Percentiles rank a stretch among this genome's conserved stretches.
Evolutionary conservation across 2,888 invertebrate species (phyloP).

Genomic region (Amblyjoppa proteus): DNA sequence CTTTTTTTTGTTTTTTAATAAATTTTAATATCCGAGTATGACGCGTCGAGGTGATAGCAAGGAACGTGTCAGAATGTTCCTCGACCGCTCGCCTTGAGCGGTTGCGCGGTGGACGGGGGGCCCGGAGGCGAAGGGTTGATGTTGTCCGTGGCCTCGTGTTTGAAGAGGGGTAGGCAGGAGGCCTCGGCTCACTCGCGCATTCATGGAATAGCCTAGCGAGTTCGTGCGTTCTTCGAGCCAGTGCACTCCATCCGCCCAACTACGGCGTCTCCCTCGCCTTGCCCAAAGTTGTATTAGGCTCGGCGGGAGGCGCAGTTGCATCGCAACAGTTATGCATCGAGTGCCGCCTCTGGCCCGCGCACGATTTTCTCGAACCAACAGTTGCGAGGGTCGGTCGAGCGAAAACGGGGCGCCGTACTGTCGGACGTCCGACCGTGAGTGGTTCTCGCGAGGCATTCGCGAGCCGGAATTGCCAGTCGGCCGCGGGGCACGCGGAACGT

Average conservation of each 20-base stretch:
- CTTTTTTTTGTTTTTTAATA: neutral
- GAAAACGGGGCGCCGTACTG: conserved; percentile 24
- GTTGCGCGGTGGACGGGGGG: conserved; percentile 15
- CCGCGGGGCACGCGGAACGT: conserved; percentile 1
- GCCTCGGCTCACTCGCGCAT: conserved; percentile 74
- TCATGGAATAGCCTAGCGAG: conserved; percentile 78
- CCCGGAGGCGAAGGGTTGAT: conserved; percentile 27
- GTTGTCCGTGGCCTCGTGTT: conserved; percentile 58
- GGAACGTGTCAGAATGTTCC: conserved; percentile 77
- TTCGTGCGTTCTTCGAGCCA: conserved; percentile 73
- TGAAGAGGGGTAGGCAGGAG: conserved; percentile 48
- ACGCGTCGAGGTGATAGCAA: conserved; percentile 71
- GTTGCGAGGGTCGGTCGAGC: neutral
- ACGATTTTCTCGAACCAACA: conserved; percentile 4
- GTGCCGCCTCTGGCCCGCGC: conserved; percentile 3
- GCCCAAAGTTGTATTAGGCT: conserved; percentile 60
- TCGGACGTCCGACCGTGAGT: conserved; percentile 30
- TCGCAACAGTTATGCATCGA: conserved; percentile 63
- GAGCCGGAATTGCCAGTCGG: conserved; percentile 16
- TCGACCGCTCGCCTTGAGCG: conserved; percentile 46
- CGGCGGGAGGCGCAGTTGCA: neutral
- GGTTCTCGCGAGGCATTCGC: conserved; percentile 12
- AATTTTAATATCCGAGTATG: neutral
- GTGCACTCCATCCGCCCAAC: conserved; percentile 40
- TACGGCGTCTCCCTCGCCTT: conserved; percentile 72